Base-by-base conservation (phyloP, 2,888 invertebrate species). In the Carpatolechia fugitivella region DNA sequence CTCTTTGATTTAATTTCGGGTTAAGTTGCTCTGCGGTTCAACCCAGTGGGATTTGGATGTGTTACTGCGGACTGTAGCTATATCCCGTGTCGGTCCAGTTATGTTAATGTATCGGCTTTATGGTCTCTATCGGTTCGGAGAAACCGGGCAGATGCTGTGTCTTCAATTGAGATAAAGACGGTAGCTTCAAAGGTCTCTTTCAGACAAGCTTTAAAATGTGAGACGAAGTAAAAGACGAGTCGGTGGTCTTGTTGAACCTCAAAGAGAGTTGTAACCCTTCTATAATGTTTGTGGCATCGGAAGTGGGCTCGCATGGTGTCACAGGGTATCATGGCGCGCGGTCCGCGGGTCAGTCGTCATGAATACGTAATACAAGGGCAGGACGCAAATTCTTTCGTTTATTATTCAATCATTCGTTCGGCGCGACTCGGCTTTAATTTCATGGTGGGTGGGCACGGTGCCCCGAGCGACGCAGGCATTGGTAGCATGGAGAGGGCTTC, bases 351-450 rank as follows among this genome's bases (percentile, higher is more conserved):
- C 82, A 86, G 87, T 80, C 75, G 86, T 80, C 88, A 89, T 90
- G 88, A 89, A 90, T 90, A 89, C 89, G 79, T 89, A 89, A 90
- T 86, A 85, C 83, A 86, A 85, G 87, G 84, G 79, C 82, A 86
- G 84, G 83, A 86, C 82, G 88, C 85, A 85, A 85, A 88, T 89
- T 88, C 89, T 90, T 90, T 89, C 90, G 88, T 89, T 88, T 90
- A 90, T 90, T 90, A 90, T 90, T 89, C 90, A 90, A 90, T 90
- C 90, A 90, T 85, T 90, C 89, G 89, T 90, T 87, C 84, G 87
- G 85, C 78, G 88, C 81, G 86, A 88, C 85, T 87, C 87, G 87
- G 85, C 82, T 89, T 89, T 90, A 90, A 89, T 90, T 90, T 90
- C 90, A 90, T 90, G 90, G 85, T 83, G 85, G 88, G 81, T 89